Evolutionary conservation across 2,888 invertebrate genomes (phyloP).

Genomic region (Heliconius sara): DNA sequence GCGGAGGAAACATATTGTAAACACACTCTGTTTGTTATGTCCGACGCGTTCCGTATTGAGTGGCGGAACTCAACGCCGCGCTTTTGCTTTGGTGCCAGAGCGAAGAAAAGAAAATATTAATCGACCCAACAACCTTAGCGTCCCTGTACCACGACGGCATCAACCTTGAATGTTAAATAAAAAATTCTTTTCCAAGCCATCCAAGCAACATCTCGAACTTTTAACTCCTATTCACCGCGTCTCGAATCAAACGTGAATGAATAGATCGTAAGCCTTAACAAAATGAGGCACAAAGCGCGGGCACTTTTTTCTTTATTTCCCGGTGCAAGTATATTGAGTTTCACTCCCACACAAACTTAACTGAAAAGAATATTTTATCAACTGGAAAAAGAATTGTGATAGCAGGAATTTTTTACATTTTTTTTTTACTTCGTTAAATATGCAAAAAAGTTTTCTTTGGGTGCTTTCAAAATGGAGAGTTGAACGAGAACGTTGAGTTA

Average conservation of each 20-base stretch:
- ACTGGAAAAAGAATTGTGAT: conserved; percentile 41
- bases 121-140: no score
- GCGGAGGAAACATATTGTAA: no score
- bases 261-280: conserved; percentile 33
- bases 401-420: conserved; percentile 22
- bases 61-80: no score
- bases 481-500: conserved; percentile 35
- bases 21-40: no score
- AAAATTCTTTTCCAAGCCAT: conserved; percentile 21
- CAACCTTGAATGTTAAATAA: conserved; percentile 23
- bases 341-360: conserved; percentile 47
- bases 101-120: no score
- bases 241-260: conserved; percentile 40
- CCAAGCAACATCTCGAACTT: conserved; percentile 22
- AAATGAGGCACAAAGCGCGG: conserved; percentile 31
- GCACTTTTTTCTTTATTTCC: conserved; percentile 39
- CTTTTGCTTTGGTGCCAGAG: no score
- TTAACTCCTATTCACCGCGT: conserved; percentile 34
- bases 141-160: no score
- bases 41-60: no score
- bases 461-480: conserved; percentile 37
- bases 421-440: conserved; percentile 41
- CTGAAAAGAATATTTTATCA: conserved; percentile 46
- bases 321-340: conserved; percentile 42
- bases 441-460: conserved; percentile 40